Evolutionary conservation across 2,113 vertebrate species (phyloP).

Genomic region (Zapus hudsonius): DNA sequence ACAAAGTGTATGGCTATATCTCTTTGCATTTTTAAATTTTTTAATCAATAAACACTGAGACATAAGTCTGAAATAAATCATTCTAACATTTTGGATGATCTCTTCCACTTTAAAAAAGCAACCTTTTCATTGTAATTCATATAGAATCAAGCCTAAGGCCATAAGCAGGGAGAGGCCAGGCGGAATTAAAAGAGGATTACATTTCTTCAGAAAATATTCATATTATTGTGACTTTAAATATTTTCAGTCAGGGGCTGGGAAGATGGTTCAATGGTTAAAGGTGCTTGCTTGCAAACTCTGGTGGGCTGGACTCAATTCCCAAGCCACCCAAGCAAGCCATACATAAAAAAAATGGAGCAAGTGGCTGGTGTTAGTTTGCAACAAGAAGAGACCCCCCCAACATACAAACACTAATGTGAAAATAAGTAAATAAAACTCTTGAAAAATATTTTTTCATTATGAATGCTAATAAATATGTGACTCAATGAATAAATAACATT

Average conservation of each 20-base stretch:
- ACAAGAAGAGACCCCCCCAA: too few relatives aligned
- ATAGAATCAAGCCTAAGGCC: not conserved
- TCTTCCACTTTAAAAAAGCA: not conserved
- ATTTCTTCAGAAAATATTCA: not conserved
- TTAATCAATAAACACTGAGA: not conserved
- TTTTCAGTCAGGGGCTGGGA: not conserved
- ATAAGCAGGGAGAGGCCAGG: not conserved
- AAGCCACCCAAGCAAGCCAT: too few relatives aligned
- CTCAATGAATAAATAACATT: not conserved
- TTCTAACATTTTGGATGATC: slow-evolving; percentile 30
- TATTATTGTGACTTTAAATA: not conserved
- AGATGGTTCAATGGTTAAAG: too few relatives aligned
- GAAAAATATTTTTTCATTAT: not conserved
- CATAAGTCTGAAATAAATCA: not conserved
- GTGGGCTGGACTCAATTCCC: too few relatives aligned
- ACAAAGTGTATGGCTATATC: not conserved
- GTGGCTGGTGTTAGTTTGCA: too few relatives aligned
- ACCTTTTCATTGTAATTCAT: slow-evolving; percentile 5
- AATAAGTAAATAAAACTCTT: too few relatives aligned
- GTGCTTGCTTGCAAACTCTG: too few relatives aligned
- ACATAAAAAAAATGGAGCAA: too few relatives aligned
- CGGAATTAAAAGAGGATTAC: not conserved
- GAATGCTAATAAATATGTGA: not conserved
- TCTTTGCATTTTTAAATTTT: slow-evolving; percentile 4
- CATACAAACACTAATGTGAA: too few relatives aligned